These are phyloP conservation scores for Eilema depressum DNA, from an alignment of 2,888 invertebrate genomes.

Conservation along the genomic window DNA sequence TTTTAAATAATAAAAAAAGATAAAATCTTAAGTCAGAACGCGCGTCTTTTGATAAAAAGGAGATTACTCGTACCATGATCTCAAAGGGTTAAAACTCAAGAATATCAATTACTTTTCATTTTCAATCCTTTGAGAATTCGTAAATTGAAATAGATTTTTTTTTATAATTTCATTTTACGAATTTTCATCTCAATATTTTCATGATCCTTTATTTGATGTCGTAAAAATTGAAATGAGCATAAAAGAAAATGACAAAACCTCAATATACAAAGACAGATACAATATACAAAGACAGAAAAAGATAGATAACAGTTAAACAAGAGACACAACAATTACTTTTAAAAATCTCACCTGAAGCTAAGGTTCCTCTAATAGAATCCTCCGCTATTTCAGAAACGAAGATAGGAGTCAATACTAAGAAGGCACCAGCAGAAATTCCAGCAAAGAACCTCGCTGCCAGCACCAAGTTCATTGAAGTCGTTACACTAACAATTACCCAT, in stretches of 20 bases:
- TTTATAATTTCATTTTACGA: no score
- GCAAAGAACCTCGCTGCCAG: slow-evolving; percentile 85
- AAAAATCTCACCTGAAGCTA: slow-evolving; percentile 68
- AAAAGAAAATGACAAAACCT: no score
- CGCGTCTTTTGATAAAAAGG: neutral
- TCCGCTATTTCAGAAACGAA: slow-evolving; percentile 89
- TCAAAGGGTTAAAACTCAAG: no score
- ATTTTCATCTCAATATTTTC: no score
- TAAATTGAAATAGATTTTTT: no score
- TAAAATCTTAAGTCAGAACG: neutral
- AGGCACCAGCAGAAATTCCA: slow-evolving; percentile 87
- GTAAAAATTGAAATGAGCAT: no score
- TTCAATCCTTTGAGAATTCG: no score
- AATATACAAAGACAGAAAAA: no score
- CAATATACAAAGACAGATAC: no score
- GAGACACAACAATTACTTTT: neutral
- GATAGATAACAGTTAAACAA: neutral
- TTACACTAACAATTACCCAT: slow-evolving; percentile 86
- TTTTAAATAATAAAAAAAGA: no score
- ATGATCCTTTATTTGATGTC: no score
- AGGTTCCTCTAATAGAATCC: slow-evolving; percentile 73
- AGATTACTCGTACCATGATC: neutral
- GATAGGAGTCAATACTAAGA: slow-evolving; percentile 86
- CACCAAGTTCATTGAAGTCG: slow-evolving; percentile 75
- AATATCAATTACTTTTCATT: no score